A percentile compares a stretch with the other conserved stretches of the same genome.
Evolutionary conservation across 2,797 vertebrate genomes (phyloP).

Genomic region (Lates japonicus): DNA sequence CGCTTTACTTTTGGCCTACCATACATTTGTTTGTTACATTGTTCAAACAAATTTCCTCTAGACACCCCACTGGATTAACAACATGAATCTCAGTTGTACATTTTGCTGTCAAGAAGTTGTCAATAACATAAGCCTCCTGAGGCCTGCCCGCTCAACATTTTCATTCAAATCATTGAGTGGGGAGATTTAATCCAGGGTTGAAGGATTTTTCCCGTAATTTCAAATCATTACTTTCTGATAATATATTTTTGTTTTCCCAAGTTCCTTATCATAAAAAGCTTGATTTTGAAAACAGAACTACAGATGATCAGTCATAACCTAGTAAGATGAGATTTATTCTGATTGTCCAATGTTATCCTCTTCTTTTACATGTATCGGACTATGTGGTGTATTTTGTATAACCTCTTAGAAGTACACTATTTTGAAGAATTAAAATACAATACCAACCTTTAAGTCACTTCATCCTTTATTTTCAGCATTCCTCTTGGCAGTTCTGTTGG

Average conservation of each 20-base stretch:
- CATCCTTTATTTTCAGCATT: neutral
- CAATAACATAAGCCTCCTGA: neutral
- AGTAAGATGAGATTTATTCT: neutral
- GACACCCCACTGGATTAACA: neutral
- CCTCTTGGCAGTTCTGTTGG: too few species aligned
- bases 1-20: constrained; percentile 3
- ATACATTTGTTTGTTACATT: constrained; percentile 4
- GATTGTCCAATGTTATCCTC: neutral
- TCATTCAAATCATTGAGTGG: neutral
- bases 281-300: neutral
- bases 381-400: neutral
- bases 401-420: too few species aligned
- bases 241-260: neutral
- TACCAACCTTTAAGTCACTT: neutral
- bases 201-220: neutral
- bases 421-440: neutral
- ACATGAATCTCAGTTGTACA: neutral
- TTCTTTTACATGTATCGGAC: neutral
- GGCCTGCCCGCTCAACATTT: neutral
- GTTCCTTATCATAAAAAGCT: neutral
- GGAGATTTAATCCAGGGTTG: too few species aligned
- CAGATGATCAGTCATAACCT: too few species aligned
- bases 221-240: neutral
- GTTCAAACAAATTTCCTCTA: neutral
- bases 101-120: neutral